Evolutionary conservation across 2,113 vertebrate species (phyloP), one percentile per base, ranked within the genome.

Genomic region (Falco punctatus): DNA sequence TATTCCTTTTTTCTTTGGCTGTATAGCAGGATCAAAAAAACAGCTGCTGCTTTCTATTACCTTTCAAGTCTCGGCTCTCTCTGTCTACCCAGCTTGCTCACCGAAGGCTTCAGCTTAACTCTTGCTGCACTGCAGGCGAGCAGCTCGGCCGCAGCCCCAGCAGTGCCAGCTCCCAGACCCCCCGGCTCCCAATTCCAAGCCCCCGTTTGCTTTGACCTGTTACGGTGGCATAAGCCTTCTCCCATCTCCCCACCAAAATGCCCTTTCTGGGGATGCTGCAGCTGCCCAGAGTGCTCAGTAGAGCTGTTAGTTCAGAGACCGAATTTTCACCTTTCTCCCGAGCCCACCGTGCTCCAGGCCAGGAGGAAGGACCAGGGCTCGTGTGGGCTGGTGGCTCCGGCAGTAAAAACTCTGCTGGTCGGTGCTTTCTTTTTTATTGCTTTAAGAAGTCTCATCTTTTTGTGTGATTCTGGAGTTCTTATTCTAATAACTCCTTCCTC

Each of bases 11-110:
- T 97, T 83, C 94, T 85, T 86, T 2, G 73, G 59, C 95, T 93
- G 65, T 95, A 57, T 72, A 83, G 92, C 78, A 90, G 79, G 88
- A 97, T 97, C 96, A 97, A 97, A 97, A 96, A 95, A 92, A 2
- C 96, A 98, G 97, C 96, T 97, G 97, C 97, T 96, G 95, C 74
- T 94, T 91, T 90, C 93, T 51, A 85, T 91, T 97, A 96, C 90
- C 96, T 96, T 98, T 94, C 95, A 95, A 97, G 85, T 94, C 94
- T 38, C 24, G n/a, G 90, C 88, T 96, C 90, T 51, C 91, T 82
- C 66, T 26, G n/a, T 65, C 81, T 81, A 67, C 2, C 42, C 93
- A 83, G 95, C 90, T 57, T 32, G 62, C 57, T 66, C 62, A 8
- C 35, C 0, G 35, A 35, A 71, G 30, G 59, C 91, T 96, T 38